Evolutionary conservation across 2,888 invertebrate genomes (phyloP), one percentile per base, ranked within the genome.

Genomic region (Heliconius charithonia): DNA sequence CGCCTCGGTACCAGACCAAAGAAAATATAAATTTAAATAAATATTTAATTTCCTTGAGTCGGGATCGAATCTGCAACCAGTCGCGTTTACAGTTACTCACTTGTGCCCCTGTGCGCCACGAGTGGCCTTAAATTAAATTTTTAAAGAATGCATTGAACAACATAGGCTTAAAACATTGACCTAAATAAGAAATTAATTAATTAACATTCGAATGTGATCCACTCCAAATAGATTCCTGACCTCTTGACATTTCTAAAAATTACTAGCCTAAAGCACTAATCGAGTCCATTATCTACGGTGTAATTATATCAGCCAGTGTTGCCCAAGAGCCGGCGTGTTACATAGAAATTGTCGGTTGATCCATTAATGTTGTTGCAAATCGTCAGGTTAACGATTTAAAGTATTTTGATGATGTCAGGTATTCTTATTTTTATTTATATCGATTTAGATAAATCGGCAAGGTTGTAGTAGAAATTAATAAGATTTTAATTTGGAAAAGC

Each of bases 181-280:
- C 56, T 22, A 12, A 45, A 32, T 72, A 72, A 32, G 7, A 72
- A 56, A 22, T 72, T 32, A 72, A 59, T 59, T 72, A 56, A 63
- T 63, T 45, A 70, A 70, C 56, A 65, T 59, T 72, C 59, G 16
- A 72, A 72, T 72, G 16, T 32, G 72, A 72, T 72, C n/a, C 72
- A 72, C 56, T 72, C 32, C 72, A 72, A 74, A 73, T 59, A 62
- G 59, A 67, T 81, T 79, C 73, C 77, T 79, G 80, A 83, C 82
- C 82, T 82, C 75, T 82, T 82, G 83, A 82, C 82, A 82, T 83
- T 82, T 82, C 51, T 71, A 83, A 82, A 82, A 83, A 82, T 79
- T 79, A 77, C 56, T 81, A 76, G 82, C 83, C 83, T 74, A 81
- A 76, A 82, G 82, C 81, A 79, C 79, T 82, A 82, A 82, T 83